Evolutionary conservation across 2,888 invertebrate genomes (phyloP).

Genomic region (Caenorhabditis uteleia): DNA sequence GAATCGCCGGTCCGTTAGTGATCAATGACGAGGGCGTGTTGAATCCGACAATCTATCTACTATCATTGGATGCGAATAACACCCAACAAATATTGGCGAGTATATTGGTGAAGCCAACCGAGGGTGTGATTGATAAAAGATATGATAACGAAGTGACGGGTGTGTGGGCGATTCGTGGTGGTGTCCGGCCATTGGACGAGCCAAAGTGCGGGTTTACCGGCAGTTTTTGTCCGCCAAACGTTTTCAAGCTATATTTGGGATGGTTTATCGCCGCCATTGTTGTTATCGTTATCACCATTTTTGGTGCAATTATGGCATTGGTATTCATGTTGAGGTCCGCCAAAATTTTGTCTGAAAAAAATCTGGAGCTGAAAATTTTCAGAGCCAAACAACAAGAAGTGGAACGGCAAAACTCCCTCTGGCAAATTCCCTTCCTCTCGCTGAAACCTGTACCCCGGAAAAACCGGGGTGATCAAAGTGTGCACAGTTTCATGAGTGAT

Average conservation of each 20-base stretch:
- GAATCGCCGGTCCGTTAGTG: constrained; percentile 12
- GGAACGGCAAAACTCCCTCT: constrained; percentile 43
- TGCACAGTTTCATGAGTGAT: constrained; percentile 27
- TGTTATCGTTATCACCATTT: constrained; percentile 17
- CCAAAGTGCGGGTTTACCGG: constrained; percentile 50
- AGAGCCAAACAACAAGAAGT: constrained; percentile 44
- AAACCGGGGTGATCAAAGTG: constrained; percentile 38
- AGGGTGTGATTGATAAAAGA: constrained; percentile 6
- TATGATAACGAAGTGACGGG: constrained; percentile 21
- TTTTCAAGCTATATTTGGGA: constrained; percentile 22
- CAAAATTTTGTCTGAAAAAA: neutral
- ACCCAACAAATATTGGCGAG: constrained; percentile 10
- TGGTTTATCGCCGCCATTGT: constrained; percentile 30
- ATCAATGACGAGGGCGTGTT: constrained; percentile 15
- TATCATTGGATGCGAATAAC: constrained; percentile 21
- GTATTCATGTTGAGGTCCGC: constrained; percentile 9
- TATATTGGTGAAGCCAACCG: constrained; percentile 10
- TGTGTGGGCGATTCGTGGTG: constrained; percentile 23
- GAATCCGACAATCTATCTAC: constrained; percentile 19
- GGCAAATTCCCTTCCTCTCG: constrained; percentile 48
- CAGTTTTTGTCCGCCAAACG: constrained; percentile 31
- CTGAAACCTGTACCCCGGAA: constrained; percentile 25
- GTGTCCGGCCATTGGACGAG: constrained; percentile 33
- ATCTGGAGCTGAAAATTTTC: constrained; percentile 3
- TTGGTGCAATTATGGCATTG: constrained; percentile 18